Evolutionary conservation across 2,113 vertebrate genomes (phyloP), one percentile per base, ranked within the genome.

Genomic region (Cyanoderma ruficeps): DNA sequence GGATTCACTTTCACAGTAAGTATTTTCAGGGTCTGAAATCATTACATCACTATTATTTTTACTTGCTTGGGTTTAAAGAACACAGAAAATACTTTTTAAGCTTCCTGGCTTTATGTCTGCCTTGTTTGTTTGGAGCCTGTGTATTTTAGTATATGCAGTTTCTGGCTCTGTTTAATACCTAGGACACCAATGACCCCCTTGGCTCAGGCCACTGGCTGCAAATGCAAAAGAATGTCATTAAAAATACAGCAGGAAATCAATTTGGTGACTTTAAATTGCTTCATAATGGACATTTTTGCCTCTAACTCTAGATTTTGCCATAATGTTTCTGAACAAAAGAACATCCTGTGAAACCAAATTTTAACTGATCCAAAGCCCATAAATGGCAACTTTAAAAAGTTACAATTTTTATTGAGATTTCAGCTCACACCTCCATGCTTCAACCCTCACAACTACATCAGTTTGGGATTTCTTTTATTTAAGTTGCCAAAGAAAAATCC

Each of bases 171-270:
- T 70, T 90, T 82, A 80, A 68, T 83, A 79, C 71, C 49, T 85
- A 59, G 67, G 63, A 50, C 71, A 90, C 30, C 64, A 84, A 46
- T 53, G 55, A 59, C 55, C 56, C n/a, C 79, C 47, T 27, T 52
- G 53, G 44, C 56, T 96, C 57, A 83, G 57, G n/a, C 21, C 91
- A 79, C 70, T 56, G 79, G 41, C 79, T 94, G 44, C n/a, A 82
- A 44, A 79, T 76, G 57, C 50, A 80, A 88, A 88, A 83, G 27
- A 33, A 23, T 83, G 46, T 81, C 50, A 80, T 83, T 95, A 95
- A 95, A 96, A 95, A 89, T 93, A 95, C 77, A 94, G 33, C 59
- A 91, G 52, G 84, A 94, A 96, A 95, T 91, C 52, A 91, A 60
- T 89, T 75, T 82, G 44, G 44, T 91, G 57, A 44, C 41, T 94